Evolutionary conservation across 2,888 invertebrate species (phyloP).

Genomic region (Catocala nupta): DNA sequence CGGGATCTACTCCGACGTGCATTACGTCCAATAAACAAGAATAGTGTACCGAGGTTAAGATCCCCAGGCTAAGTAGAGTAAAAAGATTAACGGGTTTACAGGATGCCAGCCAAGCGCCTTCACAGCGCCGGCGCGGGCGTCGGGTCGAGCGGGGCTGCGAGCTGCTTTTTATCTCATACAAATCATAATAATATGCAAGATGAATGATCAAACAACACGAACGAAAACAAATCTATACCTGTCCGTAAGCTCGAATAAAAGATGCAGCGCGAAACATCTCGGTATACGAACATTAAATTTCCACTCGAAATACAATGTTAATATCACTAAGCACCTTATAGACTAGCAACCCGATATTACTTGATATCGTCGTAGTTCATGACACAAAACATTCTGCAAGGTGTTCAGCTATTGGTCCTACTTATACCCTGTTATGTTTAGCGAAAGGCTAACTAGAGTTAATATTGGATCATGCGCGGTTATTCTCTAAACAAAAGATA

Average conservation of each 20-base stretch:
- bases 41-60: constrained; percentile 69
- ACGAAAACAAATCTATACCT: constrained; percentile 61
- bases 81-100: constrained; percentile 79
- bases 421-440: constrained; percentile 72
- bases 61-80: constrained; percentile 69
- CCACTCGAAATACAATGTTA: constrained; percentile 29
- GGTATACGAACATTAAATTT: constrained; percentile 55
- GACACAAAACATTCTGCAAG: constrained; percentile 48
- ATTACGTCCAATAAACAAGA: constrained; percentile 57
- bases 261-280: constrained; percentile 81
- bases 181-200: constrained; percentile 35
- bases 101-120: constrained; percentile 63
- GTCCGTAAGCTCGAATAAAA: constrained; percentile 78
- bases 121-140: constrained; percentile 25
- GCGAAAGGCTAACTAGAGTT: constrained; percentile 65
- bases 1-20: constrained; percentile 52
- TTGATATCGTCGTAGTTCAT: constrained; percentile 31
- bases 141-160: constrained; percentile 22
- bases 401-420: constrained; percentile 51
- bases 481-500: constrained; percentile 72
- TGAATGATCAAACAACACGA: constrained; percentile 33
- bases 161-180: constrained; percentile 37
- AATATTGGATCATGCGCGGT: constrained; percentile 68
- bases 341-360: constrained; percentile 23
- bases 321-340: constrained; percentile 20